Conservation (phyloP, 1,140 invertebrate genomes). For the Aphelenchoides avenae region DNA sequence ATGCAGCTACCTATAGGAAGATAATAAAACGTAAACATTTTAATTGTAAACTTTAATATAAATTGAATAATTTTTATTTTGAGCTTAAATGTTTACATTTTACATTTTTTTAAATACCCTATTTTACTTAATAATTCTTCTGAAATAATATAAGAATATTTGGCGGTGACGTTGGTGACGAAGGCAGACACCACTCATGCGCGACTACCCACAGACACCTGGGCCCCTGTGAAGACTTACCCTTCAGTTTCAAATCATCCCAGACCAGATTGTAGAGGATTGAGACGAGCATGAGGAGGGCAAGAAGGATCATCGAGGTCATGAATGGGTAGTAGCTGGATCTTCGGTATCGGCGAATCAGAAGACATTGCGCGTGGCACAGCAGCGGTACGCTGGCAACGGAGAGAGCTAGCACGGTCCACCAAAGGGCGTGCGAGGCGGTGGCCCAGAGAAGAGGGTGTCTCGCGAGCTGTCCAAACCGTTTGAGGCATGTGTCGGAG, state of each 20-base stretch:
- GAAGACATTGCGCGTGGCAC: constrained; percentile 12
- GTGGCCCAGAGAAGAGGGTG: constrained; percentile 17
- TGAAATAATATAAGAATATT: no score
- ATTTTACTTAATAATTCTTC: no score
- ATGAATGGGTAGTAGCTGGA: constrained; percentile 35
- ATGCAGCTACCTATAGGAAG: constrained; percentile 18
- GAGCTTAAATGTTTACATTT: no score
- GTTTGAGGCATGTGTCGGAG: no score
- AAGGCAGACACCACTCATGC: constrained; percentile 31
- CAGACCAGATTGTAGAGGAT: constrained; percentile 27
- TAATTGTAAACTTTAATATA: no score
- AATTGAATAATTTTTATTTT: no score
- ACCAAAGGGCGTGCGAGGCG: constrained; percentile 22
- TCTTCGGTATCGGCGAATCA: constrained; percentile 23
- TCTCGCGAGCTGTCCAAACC: constrained; percentile 5
- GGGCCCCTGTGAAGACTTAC: background rate
- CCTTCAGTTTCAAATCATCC: constrained; percentile 7
- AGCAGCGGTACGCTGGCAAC: constrained; percentile 11
- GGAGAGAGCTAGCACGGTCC: constrained; percentile 26
- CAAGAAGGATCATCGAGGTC: constrained; percentile 28
- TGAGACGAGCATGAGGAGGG: constrained; percentile 11
- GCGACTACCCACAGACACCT: constrained; percentile 11
- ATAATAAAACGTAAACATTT: no score
- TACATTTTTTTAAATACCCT: no score
- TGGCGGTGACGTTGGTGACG: constrained; percentile 27